These are phyloP conservation scores for Rhamnusium bicolor DNA, from an alignment of 2,888 invertebrate genomes.

Conservation along the genomic window DNA sequence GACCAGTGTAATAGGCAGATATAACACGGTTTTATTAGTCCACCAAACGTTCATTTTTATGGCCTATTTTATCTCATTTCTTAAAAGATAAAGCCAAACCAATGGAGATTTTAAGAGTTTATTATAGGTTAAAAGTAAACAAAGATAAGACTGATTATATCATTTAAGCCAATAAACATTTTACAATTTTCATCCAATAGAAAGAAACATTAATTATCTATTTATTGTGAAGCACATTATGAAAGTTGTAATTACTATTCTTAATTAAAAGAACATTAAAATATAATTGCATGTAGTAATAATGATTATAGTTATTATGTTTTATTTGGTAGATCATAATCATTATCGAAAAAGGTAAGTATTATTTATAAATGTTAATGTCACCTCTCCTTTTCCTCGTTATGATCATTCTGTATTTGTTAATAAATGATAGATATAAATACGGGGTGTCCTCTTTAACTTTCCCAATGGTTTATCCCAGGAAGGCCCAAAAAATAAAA, in stretches of 20 bases:
- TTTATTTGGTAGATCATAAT: neutral
- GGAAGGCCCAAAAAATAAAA: too few relatives aligned
- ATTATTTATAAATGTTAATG: too few relatives aligned
- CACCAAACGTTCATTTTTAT: neutral
- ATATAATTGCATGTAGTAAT: neutral
- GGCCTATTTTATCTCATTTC: neutral
- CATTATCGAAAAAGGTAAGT: neutral
- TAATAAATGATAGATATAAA: too few relatives aligned
- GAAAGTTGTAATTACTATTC: neutral
- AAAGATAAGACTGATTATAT: neutral
- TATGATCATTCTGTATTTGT: too few relatives aligned
- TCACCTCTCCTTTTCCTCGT: too few relatives aligned
- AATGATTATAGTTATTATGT: neutral
- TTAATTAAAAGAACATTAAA: neutral
- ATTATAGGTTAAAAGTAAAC: constrained; percentile 15
- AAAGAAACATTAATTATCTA: neutral
- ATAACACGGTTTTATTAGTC: neutral
- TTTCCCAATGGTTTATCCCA: too few relatives aligned
- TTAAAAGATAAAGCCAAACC: constrained; percentile 5
- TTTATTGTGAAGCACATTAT: neutral
- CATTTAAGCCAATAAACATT: constrained; percentile 4
- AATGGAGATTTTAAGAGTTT: constrained; percentile 11
- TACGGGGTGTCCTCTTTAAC: too few relatives aligned
- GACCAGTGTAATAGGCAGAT: too few relatives aligned
- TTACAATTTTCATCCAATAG: neutral